These are phyloP conservation scores for Sisyra nigra DNA, from an alignment of 2,888 invertebrate genomes.

Conservation along the genomic window DNA sequence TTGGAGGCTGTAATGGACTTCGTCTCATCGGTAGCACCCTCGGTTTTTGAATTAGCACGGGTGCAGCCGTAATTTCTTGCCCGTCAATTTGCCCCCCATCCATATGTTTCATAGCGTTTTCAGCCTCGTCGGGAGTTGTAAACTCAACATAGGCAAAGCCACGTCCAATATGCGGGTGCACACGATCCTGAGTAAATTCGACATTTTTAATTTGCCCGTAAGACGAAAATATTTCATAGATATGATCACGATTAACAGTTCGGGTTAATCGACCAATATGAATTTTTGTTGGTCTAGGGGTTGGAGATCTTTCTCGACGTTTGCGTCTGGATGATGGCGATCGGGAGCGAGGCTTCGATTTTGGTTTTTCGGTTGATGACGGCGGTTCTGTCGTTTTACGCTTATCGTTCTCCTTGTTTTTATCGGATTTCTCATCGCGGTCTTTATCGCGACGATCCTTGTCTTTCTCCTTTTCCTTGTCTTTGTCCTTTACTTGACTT, in stretches of 20 bases:
- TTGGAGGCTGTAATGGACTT: constrained; percentile 37
- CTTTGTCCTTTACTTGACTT: constrained; percentile 23
- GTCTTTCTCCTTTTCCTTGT: constrained; percentile 27
- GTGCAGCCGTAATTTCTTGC: constrained; percentile 87
- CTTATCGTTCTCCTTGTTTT: constrained; percentile 22
- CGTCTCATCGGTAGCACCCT: constrained; percentile 35
- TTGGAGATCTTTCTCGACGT: constrained; percentile 70
- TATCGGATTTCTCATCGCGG: constrained; percentile 28
- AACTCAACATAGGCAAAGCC: constrained; percentile 95
- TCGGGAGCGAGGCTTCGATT: constrained; percentile 25
- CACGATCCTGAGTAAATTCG: constrained; percentile 78
- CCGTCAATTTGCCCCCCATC: constrained; percentile 64
- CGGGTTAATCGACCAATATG: constrained; percentile 86
- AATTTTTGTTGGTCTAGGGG: constrained; percentile 82
- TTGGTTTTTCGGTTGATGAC: constrained; percentile 22
- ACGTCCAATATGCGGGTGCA: constrained; percentile 75
- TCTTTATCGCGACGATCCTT: constrained; percentile 26
- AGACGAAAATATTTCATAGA: constrained; percentile 80
- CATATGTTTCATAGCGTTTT: constrained; percentile 98
- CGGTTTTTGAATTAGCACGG: constrained; percentile 70
- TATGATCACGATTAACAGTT: constrained; percentile 83
- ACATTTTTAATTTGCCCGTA: constrained; percentile 76
- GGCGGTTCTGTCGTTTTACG: constrained; percentile 13
- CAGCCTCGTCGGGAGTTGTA: constrained; percentile 85
- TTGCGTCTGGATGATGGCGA: constrained; percentile 47